These are phyloP conservation scores for Synchiropus splendidus DNA, from an alignment of 2,113 vertebrate species.

Conservation along the genomic window DNA sequence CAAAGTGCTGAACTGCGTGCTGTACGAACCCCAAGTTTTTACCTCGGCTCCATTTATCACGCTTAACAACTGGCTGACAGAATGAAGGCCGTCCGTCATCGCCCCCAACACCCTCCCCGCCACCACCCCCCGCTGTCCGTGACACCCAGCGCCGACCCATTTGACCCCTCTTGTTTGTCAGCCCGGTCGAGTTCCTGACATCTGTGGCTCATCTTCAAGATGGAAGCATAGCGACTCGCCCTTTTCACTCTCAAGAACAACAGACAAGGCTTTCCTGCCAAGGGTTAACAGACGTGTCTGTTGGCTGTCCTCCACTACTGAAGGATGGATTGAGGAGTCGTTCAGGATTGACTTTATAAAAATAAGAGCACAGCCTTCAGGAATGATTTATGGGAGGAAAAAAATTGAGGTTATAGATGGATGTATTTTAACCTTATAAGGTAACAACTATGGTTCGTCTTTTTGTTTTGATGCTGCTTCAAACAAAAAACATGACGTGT, in stretches of 20 bases:
- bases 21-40: slow-evolving; percentile 37
- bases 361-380: too few species aligned
- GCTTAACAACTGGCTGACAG: slow-evolving; percentile 58
- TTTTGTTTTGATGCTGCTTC: too few species aligned
- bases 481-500: background rate
- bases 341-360: background rate
- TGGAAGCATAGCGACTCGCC: slow-evolving; percentile 29
- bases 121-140: slow-evolving; percentile 3
- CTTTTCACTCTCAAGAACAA: slow-evolving; percentile 50
- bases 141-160: slow-evolving; percentile 7
- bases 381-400: too few species aligned
- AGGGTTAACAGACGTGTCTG: slow-evolving; percentile 47
- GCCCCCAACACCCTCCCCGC: slow-evolving; percentile 19
- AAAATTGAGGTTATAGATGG: too few species aligned
- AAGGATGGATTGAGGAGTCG: background rate
- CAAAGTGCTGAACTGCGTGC: slow-evolving; percentile 39
- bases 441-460: too few species aligned
- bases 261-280: slow-evolving; percentile 52
- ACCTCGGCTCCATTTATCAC: slow-evolving; percentile 60
- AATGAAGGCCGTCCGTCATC: slow-evolving; percentile 63
- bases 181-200: slow-evolving; percentile 11
- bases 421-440: too few species aligned
- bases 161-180: slow-evolving; percentile 9
- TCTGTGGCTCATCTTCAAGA: slow-evolving; percentile 16
- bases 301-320: slow-evolving; percentile 25